These are phyloP conservation scores for Temnopleurus reevesii DNA, from an alignment of 53 echinoderm and acorn worm species.

Conservation along the genomic window DNA sequence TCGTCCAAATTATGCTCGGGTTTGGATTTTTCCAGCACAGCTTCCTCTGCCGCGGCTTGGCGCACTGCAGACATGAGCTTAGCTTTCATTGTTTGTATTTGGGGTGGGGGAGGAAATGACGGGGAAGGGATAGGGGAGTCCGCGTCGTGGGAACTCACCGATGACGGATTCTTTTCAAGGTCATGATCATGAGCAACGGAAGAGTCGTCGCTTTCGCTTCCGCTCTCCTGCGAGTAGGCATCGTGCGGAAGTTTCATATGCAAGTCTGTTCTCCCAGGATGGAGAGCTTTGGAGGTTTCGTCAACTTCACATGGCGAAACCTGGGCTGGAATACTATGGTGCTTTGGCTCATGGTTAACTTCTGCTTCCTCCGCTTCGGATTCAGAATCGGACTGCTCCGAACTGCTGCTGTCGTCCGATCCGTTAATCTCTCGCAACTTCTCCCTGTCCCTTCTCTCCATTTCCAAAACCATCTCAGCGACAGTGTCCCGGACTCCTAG, in stretches of 20 bases:
- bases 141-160: conserved; percentile 39
- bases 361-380: conserved; percentile 32
- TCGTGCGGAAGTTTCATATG: not conserved
- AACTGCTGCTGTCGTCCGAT: conserved; percentile 45
- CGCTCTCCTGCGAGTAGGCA: conserved; percentile 44
- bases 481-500: conserved; percentile 37
- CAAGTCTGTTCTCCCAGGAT: conserved; percentile 14
- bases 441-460: conserved; percentile 51
- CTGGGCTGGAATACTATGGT: conserved; percentile 47
- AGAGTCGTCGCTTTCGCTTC: conserved; percentile 52
- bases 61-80: conserved; percentile 5
- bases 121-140: not conserved
- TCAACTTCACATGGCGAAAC: conserved; percentile 35
- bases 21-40: not conserved
- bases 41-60: not conserved
- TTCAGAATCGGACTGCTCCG: conserved; percentile 50
- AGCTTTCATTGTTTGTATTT: not conserved
- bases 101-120: not conserved
- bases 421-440: conserved; percentile 20
- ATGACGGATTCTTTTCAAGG: conserved; percentile 38
- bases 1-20: not conserved
- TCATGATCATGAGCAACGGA: conserved; percentile 26
- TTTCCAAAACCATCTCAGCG: conserved; percentile 51
- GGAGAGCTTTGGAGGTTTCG: conserved; percentile 19
- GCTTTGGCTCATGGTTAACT: not conserved